Conservation (phyloP, 2,888 invertebrate genomes). For the Timandra comae region DNA sequence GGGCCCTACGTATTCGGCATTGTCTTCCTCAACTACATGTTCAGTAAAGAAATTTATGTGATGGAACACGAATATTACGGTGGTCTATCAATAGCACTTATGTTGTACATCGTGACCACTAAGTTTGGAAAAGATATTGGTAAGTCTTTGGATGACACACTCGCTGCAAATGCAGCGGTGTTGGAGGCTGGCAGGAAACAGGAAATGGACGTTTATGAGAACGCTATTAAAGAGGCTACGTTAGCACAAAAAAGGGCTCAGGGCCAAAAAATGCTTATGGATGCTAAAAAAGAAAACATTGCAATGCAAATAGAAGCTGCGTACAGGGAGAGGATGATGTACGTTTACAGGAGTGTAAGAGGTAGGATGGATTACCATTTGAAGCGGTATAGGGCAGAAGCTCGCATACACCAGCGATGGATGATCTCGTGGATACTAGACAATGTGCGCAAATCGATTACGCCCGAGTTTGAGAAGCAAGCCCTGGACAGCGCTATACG, state of each 20-base stretch:
- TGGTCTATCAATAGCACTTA: slow-evolving; percentile 81
- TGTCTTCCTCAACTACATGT: slow-evolving; percentile 84
- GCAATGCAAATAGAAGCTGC: slow-evolving; percentile 93
- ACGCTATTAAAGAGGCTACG: slow-evolving; percentile 78
- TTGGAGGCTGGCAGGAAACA: slow-evolving; percentile 73
- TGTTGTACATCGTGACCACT: slow-evolving; percentile 77
- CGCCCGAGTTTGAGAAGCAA: slow-evolving; percentile 92
- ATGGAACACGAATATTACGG: slow-evolving; percentile 94
- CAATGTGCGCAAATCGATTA: slow-evolving; percentile 84
- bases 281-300: slow-evolving; percentile 94
- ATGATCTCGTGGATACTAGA: slow-evolving; percentile 94
- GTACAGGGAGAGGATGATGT: slow-evolving; percentile 81
- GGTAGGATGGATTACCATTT: slow-evolving; percentile 93
- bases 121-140: slow-evolving; percentile 81
- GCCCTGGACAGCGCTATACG: slow-evolving; percentile 89
- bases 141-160: slow-evolving; percentile 79
- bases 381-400: slow-evolving; percentile 84
- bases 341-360: slow-evolving; percentile 78
- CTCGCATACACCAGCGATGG: slow-evolving; percentile 91
- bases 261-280: slow-evolving; percentile 84
- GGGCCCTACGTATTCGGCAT: slow-evolving; percentile 93
- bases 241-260: slow-evolving; percentile 84
- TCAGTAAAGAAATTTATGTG: slow-evolving; percentile 95
- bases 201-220: slow-evolving; percentile 61
- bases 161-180: slow-evolving; percentile 75